Evolutionary conservation across 2,113 vertebrate genomes (phyloP).

Genomic region (Thalassoma bifasciatum): DNA sequence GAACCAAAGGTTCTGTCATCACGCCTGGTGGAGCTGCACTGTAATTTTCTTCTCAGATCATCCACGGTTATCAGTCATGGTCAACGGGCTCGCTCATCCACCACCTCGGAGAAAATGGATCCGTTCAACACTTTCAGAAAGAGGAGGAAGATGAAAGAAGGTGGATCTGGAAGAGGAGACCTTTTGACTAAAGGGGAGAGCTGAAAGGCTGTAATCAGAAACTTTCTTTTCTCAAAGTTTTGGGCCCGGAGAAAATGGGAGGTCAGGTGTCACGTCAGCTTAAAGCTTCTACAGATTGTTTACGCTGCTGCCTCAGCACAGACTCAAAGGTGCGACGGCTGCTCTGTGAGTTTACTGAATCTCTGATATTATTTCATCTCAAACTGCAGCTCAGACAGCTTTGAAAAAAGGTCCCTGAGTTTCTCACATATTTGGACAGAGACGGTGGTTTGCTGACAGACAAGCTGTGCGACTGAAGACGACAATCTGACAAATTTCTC

Average conservation of each 20-base stretch:
- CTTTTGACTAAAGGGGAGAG: conserved; percentile 12
- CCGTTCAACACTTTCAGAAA: conserved; percentile 8
- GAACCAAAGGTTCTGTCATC: conserved; percentile 56
- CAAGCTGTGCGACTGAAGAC: not conserved
- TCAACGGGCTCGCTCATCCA: conserved; percentile 39
- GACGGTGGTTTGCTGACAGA: not conserved
- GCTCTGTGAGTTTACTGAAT: not conserved
- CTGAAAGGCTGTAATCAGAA: conserved; percentile 49
- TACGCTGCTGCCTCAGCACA: not conserved
- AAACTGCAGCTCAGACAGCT: not conserved
- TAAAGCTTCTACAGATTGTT: not conserved
- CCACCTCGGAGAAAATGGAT: conserved; percentile 25
- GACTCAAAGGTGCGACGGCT: not conserved
- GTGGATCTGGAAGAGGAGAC: not conserved
- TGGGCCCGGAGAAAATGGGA: conserved; percentile 1
- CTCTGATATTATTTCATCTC: not conserved
- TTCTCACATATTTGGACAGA: not conserved
- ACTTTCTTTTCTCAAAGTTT: conserved; percentile 24
- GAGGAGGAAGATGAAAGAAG: conserved; percentile 21
- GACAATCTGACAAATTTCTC: not conserved
- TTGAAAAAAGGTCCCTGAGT: not conserved
- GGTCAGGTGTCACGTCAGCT: not conserved
- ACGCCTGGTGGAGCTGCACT: conserved; percentile 34
- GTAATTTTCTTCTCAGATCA: conserved; percentile 70
- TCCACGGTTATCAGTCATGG: conserved; percentile 68